Evolutionary conservation across 2,797 vertebrate genomes (phyloP).

Genomic region (Myotis findleyi): DNA sequence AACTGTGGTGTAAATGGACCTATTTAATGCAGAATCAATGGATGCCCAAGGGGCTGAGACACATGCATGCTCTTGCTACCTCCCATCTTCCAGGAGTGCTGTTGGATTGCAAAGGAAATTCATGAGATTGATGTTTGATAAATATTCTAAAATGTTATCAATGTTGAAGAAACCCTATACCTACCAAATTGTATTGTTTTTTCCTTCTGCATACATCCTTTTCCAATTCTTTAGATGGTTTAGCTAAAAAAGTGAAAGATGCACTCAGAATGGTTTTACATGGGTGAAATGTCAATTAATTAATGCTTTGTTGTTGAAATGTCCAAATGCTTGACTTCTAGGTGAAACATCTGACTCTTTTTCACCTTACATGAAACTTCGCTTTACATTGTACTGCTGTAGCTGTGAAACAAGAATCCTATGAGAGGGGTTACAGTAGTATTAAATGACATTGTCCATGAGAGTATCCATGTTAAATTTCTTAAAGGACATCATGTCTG

Average conservation of each 20-base stretch:
- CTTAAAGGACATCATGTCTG: not conserved
- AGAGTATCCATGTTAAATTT: not conserved
- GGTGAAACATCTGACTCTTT: not conserved
- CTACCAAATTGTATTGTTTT: not conserved
- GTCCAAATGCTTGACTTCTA: not conserved
- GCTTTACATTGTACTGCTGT: not conserved
- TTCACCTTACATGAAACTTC: not conserved
- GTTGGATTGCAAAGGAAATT: not conserved
- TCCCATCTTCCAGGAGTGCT: not conserved
- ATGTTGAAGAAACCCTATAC: not conserved
- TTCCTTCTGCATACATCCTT: not conserved
- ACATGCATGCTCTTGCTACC: not conserved
- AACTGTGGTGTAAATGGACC: not conserved
- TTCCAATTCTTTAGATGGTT: not conserved
- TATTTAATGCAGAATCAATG: not conserved
- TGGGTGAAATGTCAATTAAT: not conserved
- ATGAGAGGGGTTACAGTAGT: not conserved
- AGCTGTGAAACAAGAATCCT: not conserved
- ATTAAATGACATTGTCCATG: not conserved
- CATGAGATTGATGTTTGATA: not conserved
- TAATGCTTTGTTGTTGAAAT: not conserved
- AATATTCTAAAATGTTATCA: not conserved
- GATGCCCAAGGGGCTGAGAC: not conserved
- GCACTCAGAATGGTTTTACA: not conserved
- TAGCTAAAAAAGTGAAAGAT: slow-evolving; percentile 9